Evolutionary conservation across 2,888 invertebrate species (phyloP).

Genomic region (Suillia variegata): DNA sequence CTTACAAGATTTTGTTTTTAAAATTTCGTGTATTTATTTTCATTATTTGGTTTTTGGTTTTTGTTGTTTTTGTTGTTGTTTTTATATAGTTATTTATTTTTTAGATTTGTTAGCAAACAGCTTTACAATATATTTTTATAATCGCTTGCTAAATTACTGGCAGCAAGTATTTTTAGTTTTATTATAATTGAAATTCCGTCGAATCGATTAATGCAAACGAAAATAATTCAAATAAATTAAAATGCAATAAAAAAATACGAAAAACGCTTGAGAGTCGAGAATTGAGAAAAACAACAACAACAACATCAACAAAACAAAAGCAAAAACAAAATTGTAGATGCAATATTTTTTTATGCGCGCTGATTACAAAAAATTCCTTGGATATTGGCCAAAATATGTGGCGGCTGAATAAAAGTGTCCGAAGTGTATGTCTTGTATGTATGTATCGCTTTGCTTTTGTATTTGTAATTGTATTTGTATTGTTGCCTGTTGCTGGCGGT

Average conservation of each 20-base stretch:
- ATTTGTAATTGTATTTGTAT: slow-evolving; percentile 32
- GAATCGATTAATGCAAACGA: slow-evolving; percentile 53
- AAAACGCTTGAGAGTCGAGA: too few relatives aligned
- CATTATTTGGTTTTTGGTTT: too few relatives aligned
- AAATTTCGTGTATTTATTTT: too few relatives aligned
- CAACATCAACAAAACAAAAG: background rate
- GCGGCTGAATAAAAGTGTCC: slow-evolving; percentile 18
- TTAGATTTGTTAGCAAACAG: too few relatives aligned
- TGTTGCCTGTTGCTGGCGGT: slow-evolving; percentile 16
- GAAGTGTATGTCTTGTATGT: background rate
- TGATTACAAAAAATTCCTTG: slow-evolving; percentile 58
- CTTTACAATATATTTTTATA: too few relatives aligned
- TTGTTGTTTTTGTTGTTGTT: too few relatives aligned
- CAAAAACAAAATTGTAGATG: slow-evolving; percentile 20
- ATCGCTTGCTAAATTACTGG: background rate
- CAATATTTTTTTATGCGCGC: slow-evolving; percentile 52
- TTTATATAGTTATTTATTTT: too few relatives aligned
- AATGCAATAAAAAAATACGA: slow-evolving; percentile 54
- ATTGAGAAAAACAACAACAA: slow-evolving; percentile 27
- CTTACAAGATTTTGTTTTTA: too few relatives aligned
- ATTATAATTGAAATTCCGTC: slow-evolving; percentile 56
- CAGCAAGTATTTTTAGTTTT: slow-evolving; percentile 35
- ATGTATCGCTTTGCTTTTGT: slow-evolving; percentile 27
- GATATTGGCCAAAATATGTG: slow-evolving; percentile 58
- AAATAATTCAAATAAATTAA: slow-evolving; percentile 57